phyloP scores from a whole-genome alignment of 2,113 vertebrate species.

The Arizona elegans region DNA sequence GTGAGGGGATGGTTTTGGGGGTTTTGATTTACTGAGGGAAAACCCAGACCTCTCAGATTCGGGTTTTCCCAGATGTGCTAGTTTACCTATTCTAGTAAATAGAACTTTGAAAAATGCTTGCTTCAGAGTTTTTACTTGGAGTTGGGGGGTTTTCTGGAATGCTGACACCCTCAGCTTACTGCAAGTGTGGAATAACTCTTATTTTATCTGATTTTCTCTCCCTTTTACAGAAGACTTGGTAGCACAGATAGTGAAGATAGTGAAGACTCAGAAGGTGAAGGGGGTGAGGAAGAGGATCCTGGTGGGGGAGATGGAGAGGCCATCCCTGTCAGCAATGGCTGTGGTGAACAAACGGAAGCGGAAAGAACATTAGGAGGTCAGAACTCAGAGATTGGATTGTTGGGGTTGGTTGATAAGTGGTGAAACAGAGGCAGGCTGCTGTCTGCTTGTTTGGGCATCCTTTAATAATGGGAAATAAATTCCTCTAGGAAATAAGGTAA shows the following conservation, averaged over 20 bases:
- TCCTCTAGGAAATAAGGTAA: not conserved
- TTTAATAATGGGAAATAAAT: not conserved
- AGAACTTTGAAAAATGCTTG: no score
- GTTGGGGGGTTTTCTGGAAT: no score
- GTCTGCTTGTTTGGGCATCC: not conserved
- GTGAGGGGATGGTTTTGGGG: no score
- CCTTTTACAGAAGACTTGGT: constrained; percentile 58
- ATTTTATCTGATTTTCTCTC: not conserved
- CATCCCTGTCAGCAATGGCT: not conserved
- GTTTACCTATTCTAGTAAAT: no score
- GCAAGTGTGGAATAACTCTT: not conserved
- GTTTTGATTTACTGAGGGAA: no score
- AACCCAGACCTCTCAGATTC: no score
- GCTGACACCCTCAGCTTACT: no score
- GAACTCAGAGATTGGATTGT: not conserved
- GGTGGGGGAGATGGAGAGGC: not conserved
- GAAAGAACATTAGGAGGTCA: constrained; percentile 1
- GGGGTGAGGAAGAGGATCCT: constrained; percentile 40
- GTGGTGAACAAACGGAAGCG: not conserved
- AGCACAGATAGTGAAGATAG: constrained; percentile 71
- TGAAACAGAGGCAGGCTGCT: not conserved
- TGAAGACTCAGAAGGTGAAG: constrained; percentile 57
- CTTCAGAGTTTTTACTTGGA: no score
- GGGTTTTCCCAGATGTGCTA: no score
- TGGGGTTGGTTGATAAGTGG: not conserved